Percentiles rank a stretch among this genome's conserved stretches.
Evolutionary conservation across 2,113 vertebrate species (phyloP).

Genomic region (Ammodytes dubius): DNA sequence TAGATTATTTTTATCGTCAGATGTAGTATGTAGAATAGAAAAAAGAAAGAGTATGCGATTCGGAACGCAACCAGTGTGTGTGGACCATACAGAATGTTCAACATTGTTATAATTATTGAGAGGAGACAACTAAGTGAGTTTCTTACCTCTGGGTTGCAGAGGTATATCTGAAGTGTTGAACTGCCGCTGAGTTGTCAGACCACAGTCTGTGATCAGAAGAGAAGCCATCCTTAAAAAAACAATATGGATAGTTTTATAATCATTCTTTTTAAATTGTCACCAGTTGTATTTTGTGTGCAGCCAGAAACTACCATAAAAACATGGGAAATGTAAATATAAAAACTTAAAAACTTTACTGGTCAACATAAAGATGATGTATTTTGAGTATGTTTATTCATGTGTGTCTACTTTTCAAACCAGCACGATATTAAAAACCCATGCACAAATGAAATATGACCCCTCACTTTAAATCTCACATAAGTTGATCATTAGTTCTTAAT

Average conservation of each 20-base stretch:
- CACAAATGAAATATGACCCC: neutral
- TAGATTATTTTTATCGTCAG: too few species aligned
- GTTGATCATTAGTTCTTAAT: neutral
- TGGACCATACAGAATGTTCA: neutral
- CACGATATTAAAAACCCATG: neutral
- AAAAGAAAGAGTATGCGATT: too few species aligned
- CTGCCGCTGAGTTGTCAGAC: conserved; percentile 51
- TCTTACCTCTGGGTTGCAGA: conserved; percentile 84
- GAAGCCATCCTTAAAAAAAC: conserved; percentile 33
- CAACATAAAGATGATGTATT: neutral
- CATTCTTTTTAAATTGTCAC: neutral
- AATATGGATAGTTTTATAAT: neutral
- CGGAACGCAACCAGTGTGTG: too few species aligned
- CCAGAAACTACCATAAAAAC: neutral
- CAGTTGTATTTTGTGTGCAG: neutral
- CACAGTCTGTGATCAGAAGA: conserved; percentile 14
- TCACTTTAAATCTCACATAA: neutral
- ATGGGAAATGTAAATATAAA: neutral
- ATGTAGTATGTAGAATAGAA: too few species aligned
- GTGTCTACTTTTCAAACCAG: neutral
- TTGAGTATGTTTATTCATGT: neutral
- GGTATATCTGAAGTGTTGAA: conserved; percentile 77
- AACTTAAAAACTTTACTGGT: neutral
- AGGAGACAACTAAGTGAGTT: neutral
- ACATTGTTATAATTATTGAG: neutral